Conservation (phyloP, 2,113 vertebrate genomes). For the Paramisgurnus dabryanus region DNA sequence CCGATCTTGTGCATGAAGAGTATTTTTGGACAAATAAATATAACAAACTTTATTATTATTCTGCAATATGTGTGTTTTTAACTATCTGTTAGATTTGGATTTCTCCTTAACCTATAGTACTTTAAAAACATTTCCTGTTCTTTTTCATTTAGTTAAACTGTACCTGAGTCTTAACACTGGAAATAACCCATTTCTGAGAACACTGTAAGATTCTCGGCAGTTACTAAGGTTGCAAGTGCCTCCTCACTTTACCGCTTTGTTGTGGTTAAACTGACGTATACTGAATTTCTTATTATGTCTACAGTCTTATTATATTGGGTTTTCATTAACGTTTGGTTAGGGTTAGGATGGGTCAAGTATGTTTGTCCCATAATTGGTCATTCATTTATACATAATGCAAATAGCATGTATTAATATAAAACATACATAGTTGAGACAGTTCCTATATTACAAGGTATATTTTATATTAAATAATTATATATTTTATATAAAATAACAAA, state of each 20-base stretch:
- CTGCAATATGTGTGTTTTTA: background rate
- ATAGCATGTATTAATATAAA: background rate
- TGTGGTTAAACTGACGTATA: constrained; percentile 45
- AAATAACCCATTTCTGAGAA: constrained; percentile 56
- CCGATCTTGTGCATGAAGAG: background rate
- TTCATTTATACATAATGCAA: background rate
- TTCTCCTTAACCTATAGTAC: background rate
- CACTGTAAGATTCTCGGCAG: constrained; percentile 45
- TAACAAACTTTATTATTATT: background rate
- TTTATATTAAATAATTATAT: no score
- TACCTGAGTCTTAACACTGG: constrained; percentile 18
- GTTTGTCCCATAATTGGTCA: no score
- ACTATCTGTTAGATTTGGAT: background rate
- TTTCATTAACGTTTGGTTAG: background rate
- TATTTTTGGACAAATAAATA: background rate
- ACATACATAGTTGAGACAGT: background rate
- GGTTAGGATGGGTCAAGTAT: no score
- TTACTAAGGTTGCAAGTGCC: constrained; percentile 16
- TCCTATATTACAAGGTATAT: no score
- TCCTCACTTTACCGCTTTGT: constrained; percentile 31
- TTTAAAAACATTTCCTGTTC: background rate
- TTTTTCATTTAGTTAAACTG: background rate
- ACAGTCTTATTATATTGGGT: background rate
- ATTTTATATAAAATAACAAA: no score
- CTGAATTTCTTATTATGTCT: constrained; percentile 27